Evolutionary conservation across 2,113 vertebrate genomes (phyloP).

Genomic region (Caracal caracal): DNA sequence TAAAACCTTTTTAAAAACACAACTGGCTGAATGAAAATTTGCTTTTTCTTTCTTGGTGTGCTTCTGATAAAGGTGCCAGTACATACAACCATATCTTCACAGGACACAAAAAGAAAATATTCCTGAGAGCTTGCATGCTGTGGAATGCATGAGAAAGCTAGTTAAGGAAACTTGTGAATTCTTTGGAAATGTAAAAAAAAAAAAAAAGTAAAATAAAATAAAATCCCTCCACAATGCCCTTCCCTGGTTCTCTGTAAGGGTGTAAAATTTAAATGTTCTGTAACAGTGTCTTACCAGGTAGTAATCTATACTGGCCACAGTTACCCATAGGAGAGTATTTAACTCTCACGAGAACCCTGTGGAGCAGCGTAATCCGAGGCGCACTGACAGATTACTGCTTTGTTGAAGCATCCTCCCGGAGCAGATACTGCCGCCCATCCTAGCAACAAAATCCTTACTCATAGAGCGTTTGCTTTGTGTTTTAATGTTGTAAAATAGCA

Average conservation of each 20-base stretch:
- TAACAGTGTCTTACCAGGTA: background rate
- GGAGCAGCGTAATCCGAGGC: rapidly evolving
- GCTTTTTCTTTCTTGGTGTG: background rate
- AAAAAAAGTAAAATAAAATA: background rate
- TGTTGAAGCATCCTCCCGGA: rapidly evolving
- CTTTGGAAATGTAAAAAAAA: background rate
- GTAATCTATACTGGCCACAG: background rate
- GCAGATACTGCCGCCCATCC: background rate
- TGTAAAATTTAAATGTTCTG: background rate
- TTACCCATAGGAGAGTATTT: background rate
- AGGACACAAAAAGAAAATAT: background rate
- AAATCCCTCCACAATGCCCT: background rate
- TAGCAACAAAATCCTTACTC: background rate
- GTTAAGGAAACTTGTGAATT: background rate
- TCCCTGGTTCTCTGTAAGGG: background rate
- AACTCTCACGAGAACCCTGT: background rate
- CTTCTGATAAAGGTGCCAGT: background rate
- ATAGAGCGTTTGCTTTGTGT: background rate
- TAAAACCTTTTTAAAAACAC: background rate
- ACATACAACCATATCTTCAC: background rate
- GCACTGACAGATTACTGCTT: background rate
- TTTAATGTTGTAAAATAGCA: background rate
- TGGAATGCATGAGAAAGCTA: background rate
- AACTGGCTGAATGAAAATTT: background rate
- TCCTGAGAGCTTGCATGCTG: background rate